Percentiles rank a stretch among this genome's conserved stretches.
Conservation (phyloP, 2,888 invertebrate genomes). For the Ophion obscuratus region DNA sequence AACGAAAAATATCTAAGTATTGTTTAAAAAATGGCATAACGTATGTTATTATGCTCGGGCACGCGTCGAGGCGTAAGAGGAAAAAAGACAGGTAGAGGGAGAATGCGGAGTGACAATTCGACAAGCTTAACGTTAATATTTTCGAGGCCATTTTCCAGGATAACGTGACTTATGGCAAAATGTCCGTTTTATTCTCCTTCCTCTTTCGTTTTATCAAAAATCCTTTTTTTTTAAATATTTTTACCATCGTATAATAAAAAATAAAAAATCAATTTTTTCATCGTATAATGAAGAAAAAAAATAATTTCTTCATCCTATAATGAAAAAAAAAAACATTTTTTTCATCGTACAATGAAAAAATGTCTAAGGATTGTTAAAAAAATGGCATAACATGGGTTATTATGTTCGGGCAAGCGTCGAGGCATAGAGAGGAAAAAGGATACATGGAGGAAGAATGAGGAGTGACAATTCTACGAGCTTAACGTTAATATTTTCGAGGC, state of each 20-base stretch:
- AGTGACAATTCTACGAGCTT: constrained; percentile 29
- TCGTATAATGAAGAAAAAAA: no score
- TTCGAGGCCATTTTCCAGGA: constrained; percentile 15
- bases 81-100: constrained; percentile 1
- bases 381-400: constrained; percentile 40
- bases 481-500: constrained; percentile 44
- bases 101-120: constrained; percentile 20
- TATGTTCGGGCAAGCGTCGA: constrained; percentile 33
- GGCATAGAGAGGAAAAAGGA: neutral
- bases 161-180: neutral
- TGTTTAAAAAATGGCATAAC: neutral
- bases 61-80: neutral
- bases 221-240: no score
- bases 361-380: no score
- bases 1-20: no score
- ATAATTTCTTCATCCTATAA: no score
- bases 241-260: no score
- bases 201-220: no score
- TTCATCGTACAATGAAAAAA: no score
- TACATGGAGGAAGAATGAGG: constrained; percentile 5
- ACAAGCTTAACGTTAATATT: constrained; percentile 45
- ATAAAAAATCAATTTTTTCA: no score
- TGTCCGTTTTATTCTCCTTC: neutral
- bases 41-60: constrained; percentile 50
- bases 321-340: no score